Percentiles rank a stretch among this genome's conserved stretches.
phyloP scores from a whole-genome alignment of 2,113 vertebrate genomes.

The Formicarius rufipectus region DNA sequence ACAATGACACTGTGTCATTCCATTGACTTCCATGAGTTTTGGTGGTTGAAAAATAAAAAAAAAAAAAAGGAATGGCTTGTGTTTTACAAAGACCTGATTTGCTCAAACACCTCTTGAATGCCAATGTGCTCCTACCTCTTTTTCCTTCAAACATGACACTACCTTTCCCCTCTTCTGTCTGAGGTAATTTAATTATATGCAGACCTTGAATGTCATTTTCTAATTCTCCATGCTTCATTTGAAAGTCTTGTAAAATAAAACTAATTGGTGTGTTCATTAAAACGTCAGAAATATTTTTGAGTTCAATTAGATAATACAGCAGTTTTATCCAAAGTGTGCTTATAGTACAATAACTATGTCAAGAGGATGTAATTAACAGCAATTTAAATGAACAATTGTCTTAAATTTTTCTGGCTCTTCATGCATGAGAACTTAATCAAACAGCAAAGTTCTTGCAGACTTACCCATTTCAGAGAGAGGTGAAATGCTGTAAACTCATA shows the following conservation, averaged over 20 bases:
- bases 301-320: slow-evolving; percentile 69
- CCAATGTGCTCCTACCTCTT: not conserved
- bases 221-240: slow-evolving; percentile 69
- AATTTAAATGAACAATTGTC: slow-evolving; percentile 74
- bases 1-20: not conserved
- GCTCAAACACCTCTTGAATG: slow-evolving; percentile 1
- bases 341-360: slow-evolving; percentile 68
- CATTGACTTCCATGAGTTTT: not conserved
- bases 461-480: slow-evolving; percentile 30
- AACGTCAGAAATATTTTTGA: slow-evolving; percentile 75
- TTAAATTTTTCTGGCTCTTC: slow-evolving; percentile 71
- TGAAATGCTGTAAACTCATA: slow-evolving; percentile 20
- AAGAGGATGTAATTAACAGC: slow-evolving; percentile 69
- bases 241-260: slow-evolving; percentile 71
- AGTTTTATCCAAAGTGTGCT: slow-evolving; percentile 67
- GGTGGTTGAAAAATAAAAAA: not conserved
- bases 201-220: slow-evolving; percentile 69
- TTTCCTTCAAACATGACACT: not conserved
- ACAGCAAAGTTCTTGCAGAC: slow-evolving; percentile 65
- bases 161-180: not conserved
- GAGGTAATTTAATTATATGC: slow-evolving; percentile 66
- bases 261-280: slow-evolving; percentile 74
- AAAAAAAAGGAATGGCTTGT: not conserved
- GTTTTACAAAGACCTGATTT: slow-evolving; percentile 21
- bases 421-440: slow-evolving; percentile 74